Conservation (phyloP, 2,888 invertebrate genomes). For the Luffia ferchaultella region DNA sequence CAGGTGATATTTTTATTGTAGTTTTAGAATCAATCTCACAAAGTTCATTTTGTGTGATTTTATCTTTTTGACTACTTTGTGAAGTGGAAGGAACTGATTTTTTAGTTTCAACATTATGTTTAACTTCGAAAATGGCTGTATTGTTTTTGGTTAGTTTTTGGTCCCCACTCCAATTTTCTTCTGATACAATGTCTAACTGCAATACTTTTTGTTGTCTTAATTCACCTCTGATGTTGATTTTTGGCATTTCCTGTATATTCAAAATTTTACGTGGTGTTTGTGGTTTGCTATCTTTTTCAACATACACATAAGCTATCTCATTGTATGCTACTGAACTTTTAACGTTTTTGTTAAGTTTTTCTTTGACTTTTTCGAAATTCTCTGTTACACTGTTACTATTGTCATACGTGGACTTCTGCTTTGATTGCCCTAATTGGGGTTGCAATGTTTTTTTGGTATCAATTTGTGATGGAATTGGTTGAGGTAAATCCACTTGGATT, state of each 20-base stretch:
- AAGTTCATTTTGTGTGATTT: background rate
- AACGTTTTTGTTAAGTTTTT: background rate
- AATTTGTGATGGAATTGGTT: slow-evolving; percentile 15
- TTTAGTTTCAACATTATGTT: slow-evolving; percentile 22
- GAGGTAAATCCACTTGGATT: slow-evolving; percentile 15
- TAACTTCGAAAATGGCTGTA: slow-evolving; percentile 34
- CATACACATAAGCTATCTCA: slow-evolving; percentile 37
- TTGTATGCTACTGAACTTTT: slow-evolving; percentile 31
- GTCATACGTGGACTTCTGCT: slow-evolving; percentile 14
- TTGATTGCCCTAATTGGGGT: slow-evolving; percentile 12
- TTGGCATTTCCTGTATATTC: slow-evolving; percentile 54
- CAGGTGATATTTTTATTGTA: background rate
- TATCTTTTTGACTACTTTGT: background rate
- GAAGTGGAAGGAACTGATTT: background rate
- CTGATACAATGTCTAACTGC: slow-evolving; percentile 53
- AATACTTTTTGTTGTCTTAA: slow-evolving; percentile 56
- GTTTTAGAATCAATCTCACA: slow-evolving; percentile 6
- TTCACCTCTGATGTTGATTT: slow-evolving; percentile 57
- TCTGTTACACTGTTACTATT: slow-evolving; percentile 10
- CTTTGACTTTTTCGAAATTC: background rate
- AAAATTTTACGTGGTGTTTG: slow-evolving; percentile 24
- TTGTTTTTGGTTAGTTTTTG: slow-evolving; percentile 25
- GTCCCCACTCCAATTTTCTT: slow-evolving; percentile 19
- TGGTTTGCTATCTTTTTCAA: slow-evolving; percentile 24
- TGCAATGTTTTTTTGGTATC: slow-evolving; percentile 13